Base-by-base conservation (phyloP, 2,888 invertebrate genomes). In the Anthoptus insignis region DNA sequence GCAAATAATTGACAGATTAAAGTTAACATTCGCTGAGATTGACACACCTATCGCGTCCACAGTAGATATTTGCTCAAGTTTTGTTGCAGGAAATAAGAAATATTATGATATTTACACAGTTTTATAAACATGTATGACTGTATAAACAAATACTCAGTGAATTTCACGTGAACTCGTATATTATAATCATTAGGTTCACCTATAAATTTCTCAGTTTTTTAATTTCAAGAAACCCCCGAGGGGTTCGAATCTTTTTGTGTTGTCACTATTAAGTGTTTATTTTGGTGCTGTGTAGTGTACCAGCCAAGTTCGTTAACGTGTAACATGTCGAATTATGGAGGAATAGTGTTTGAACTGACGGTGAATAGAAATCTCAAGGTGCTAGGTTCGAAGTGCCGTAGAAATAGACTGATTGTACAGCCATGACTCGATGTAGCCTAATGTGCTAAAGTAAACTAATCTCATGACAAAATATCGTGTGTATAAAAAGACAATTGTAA, bases 341-440 rank as follows among this genome's bases (percentile, higher is more conserved):
- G 14, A 54, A 54, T 27, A 22, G 22, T 22, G 21, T 56, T n/a
- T 27, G 27, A 21, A 24, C 16, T n/a, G 22, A 13, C 24, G 54
- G 37, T 24, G 19, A 16, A 37, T 56, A 74, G 67, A 75, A 82
- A 82, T 86, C 83, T 86, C 84, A 79, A 81, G 84, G 89, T 86
- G 85, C 87, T 87, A 79, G 66, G 47, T 24, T 22, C 24, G 47
- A 22, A 75, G 85, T 83, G 83, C 88, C 88, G 83, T 82, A 80
- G 82, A 45, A 29, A 86, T 88, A 89, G 91, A 91, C 89, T 90
- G 91, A 91, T 81, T 88, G 87, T 89, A 85, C 86, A 88, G 89
- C 89, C 89, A 89, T 90, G 89, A 89, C 85, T 81, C 70, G 80
- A 81, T 86, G 78, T 87, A 84, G 82, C 77, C 73, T 73, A 76